Evolutionary conservation across 2,797 vertebrate species (phyloP), one percentile per base, ranked within the genome.

Genomic region (Pempheris klunzingeri): DNA sequence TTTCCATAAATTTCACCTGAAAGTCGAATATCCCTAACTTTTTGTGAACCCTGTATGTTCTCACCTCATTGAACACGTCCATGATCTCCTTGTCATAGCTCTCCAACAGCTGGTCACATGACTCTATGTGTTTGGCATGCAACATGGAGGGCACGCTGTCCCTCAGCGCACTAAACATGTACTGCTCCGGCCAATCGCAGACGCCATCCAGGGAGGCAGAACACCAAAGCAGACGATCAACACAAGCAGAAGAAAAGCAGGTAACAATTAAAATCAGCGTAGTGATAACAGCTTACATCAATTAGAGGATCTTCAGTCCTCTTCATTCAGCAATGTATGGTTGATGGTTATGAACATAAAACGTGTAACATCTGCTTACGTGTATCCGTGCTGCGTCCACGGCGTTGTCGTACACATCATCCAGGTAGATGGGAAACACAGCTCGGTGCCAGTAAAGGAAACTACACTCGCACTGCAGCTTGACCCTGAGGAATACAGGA

Each of bases 361-460:
- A n/a, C n/a, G n/a, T 12, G n/a, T 36, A 52, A 41, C 28, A 46
- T 41, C 17, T 49, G 90, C 97, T 95, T 91, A 99, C 98, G 41
- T 99, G 98, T 71, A 99, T 90, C 68, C 98, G 95, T 52, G 98
- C 97, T 52, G 98, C 97, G 74, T 99, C 98, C 32, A 99, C 96
- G 0, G 98, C 97, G 38, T 97, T 95, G 87, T 99, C 98, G 70
- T 99, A 99, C 0, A 99, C 97, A 17, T 99, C 98, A 82, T 99
- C 98, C 58, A 99, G 92, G 90, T 99, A 99, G 92, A 99, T 99
- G 18, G 98, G 98, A 89, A 99, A 98, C 65, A 99, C 95, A 0
- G 97, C 96, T 86, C 98, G 94, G 86, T 99, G 98, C 98, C 98
- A 99, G 90, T 99, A 99, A 4, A 99, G 92, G 89, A 99, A 99